Evolutionary conservation across 2,113 vertebrate species (phyloP), one percentile per base, ranked within the genome.

Genomic region (Corythaixoides concolor): DNA sequence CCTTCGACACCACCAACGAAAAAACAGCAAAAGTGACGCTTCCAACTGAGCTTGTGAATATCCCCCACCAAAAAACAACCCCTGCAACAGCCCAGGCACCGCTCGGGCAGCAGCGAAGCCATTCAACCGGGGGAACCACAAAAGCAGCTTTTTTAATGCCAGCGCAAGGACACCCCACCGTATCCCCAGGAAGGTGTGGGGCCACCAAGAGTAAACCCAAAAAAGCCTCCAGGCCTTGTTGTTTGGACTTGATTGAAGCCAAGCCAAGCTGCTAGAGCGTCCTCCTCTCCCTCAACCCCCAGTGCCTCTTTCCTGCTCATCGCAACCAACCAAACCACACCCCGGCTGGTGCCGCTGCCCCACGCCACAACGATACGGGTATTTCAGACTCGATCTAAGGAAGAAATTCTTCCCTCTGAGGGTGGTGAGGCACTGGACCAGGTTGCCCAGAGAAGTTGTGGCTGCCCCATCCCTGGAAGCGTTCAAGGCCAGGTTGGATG

Each of bases 161-260:
- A 43, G 3, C 1, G 2, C 10, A n/a, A 70, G n/a, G 73, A 90
- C 12, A 64, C 1, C 20, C 30, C 72, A 4, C 11, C 1, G 6
- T 24, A 70, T 5, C 12, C 15, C 5, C 0, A 0, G 16, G 49
- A 37, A 35, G 33, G 16, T 4, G 24, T 33, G 55, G 37, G 30
- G 9, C 5, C 33, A 16, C 33, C n/a, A 11, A 49, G n/a, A 43
- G 15, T 2, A 39, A 78, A 41, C 16, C 33, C 43, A 41, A 85
- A 35, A 41, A 85, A 35, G 59, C 20, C 47, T 43, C 75, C 23
- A 2, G 3, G 35, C 8, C 32, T 30, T 27, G 49, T n/a, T 2
- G 0, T 43, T 32, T 35, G 27, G 19, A 15, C 30, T 35, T 43
- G 26, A 66, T 22, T 39, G 8, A 52, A 59, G 59, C 32, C 49